phyloP scores from a whole-genome alignment of 2,113 vertebrate genomes.

The Cynopterus brachyotis region DNA sequence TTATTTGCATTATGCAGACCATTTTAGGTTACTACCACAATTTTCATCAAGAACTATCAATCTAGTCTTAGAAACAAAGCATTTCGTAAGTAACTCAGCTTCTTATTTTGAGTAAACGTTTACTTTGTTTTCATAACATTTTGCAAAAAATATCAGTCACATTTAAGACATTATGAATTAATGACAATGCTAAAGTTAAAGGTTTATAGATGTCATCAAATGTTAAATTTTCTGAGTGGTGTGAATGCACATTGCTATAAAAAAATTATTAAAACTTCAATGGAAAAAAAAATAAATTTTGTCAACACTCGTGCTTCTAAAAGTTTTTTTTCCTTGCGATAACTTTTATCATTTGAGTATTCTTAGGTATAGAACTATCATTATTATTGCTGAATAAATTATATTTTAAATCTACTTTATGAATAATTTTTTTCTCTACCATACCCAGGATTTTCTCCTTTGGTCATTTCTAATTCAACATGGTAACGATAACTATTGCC shows the following conservation, averaged over 20 bases:
- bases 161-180: not conserved
- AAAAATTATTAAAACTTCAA: not conserved
- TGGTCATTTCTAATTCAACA: not conserved
- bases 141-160: not conserved
- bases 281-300: not conserved
- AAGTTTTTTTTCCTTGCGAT: not conserved
- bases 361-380: not conserved
- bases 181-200: not conserved
- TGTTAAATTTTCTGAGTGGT: not conserved
- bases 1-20: not conserved
- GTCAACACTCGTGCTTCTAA: not conserved
- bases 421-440: not conserved
- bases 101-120: not conserved
- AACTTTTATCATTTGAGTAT: not conserved
- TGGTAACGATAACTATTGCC: not conserved
- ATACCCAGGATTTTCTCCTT: not conserved
- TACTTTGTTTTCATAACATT: not conserved
- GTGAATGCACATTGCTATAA: not conserved
- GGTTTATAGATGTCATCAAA: not conserved
- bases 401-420: not conserved
- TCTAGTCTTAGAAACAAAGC: not conserved
- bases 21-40: not conserved
- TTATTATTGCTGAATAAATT: not conserved
- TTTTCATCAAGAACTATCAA: not conserved
- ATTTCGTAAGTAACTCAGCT: not conserved